Evolutionary conservation across 2,888 invertebrate genomes (phyloP), one percentile per base, ranked within the genome.

Genomic region (Hololepta plana): DNA sequence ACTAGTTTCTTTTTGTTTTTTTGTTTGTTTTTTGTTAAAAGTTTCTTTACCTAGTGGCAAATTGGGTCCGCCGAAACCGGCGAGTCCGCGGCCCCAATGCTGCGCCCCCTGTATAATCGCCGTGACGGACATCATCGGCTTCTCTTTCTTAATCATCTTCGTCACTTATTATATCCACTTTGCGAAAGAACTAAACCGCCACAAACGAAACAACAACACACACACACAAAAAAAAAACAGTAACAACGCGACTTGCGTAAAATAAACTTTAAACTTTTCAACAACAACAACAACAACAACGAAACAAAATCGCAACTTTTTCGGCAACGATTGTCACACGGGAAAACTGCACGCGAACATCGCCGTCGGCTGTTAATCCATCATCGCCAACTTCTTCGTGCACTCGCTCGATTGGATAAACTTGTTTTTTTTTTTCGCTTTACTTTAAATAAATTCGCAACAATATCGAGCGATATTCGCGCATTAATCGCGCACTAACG

Each of bases 51-150:
- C 50, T 41, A 51, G 34, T 24, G 45, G 42, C 39, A 51, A 44
- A 33, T 50, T 47, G 3, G 48, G 43, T 12, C 42, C 41, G 28
- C 46, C 49, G 25, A 50, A 45, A 46, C 59, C 59, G 45, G 59
- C 51, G 53, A 70, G 56, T 51, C 63, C 57, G 36, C 65, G 51
- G 41, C 67, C 63, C 70, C 72, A 72, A 53, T 71, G 71, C 37
- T 65, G 65, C 27, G 66, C 61, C 34, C 67, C 68, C 46, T 70
- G 68, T 48, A 80, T 79, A 51, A 80, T 72, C 45, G 79, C 77
- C 46, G 79, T 73, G 49, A 81, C 80, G 51, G 77, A 77, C 73
- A 79, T 76, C 62, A 79, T 79, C 45, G 80, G 79, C 53, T 80
- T 79, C 57, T 80, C 80, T 60, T 80, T 80, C 64, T 79, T 80